phyloP scores from a whole-genome alignment of 2,113 vertebrate genomes.

The Anarhynchus alexandrinus region DNA sequence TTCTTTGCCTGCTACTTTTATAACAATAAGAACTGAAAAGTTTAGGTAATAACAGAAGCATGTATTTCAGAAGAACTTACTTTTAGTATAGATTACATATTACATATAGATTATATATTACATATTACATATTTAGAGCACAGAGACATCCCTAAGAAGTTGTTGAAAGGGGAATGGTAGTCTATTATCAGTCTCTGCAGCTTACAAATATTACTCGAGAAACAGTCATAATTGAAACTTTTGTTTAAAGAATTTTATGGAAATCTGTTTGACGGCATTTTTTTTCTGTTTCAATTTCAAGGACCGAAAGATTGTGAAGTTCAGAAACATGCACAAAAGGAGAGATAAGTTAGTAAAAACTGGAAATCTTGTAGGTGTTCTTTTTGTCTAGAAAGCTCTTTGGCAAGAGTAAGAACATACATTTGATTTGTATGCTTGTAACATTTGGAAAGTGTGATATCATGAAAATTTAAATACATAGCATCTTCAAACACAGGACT shows the following conservation, averaged over 20 bases:
- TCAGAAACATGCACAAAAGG: neutral
- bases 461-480: constrained; percentile 59
- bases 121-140: neutral
- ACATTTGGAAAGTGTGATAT: constrained; percentile 55
- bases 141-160: neutral
- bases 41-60: neutral
- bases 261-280: neutral
- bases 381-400: neutral
- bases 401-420: constrained; percentile 5
- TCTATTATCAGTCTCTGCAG: neutral
- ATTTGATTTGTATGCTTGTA: constrained; percentile 43
- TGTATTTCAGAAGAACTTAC: neutral
- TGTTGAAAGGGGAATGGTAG: neutral
- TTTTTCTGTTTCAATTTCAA: neutral
- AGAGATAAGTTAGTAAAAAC: neutral
- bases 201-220: neutral
- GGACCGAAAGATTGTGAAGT: neutral
- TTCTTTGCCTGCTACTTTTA: neutral
- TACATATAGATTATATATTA: no score
- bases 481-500: constrained; percentile 33
- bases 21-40: neutral
- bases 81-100: neutral
- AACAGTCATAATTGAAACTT: neutral
- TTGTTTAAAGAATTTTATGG: neutral
- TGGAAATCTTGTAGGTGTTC: neutral